Evolutionary conservation across 2,113 vertebrate genomes (phyloP).

Genomic region (Muntiacus reevesi): DNA sequence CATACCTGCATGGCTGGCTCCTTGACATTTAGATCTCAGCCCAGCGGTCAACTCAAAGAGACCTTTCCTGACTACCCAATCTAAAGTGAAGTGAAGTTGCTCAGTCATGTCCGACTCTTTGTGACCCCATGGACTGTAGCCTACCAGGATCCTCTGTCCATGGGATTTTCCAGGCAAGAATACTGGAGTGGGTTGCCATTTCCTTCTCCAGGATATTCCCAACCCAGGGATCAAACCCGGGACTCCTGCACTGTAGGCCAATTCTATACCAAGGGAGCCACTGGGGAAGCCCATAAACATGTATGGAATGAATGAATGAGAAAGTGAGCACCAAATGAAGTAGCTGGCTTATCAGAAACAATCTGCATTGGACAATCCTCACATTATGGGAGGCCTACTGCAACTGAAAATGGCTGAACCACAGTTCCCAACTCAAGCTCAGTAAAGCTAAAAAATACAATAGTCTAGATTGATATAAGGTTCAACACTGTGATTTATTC

Average conservation of each 20-base stretch:
- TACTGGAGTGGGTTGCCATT: not conserved
- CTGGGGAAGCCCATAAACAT: not conserved
- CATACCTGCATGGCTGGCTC: not conserved
- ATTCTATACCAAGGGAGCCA: not conserved
- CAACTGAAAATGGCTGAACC: not conserved
- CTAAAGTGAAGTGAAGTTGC: not conserved
- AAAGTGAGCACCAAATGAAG: not conserved
- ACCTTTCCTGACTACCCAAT: not conserved
- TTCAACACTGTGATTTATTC: not conserved
- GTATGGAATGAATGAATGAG: not conserved
- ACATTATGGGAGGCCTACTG: not conserved
- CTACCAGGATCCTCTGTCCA: not conserved
- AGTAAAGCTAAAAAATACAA: not conserved
- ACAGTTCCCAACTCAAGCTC: not conserved
- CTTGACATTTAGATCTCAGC: not conserved
- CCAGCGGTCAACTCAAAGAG: not conserved
- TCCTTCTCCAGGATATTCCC: not conserved
- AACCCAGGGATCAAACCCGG: accelerated
- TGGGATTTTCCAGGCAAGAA: not conserved
- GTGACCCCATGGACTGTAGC: not conserved
- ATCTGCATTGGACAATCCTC: not conserved
- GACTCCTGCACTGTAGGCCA: not conserved
- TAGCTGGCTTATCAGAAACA: not conserved
- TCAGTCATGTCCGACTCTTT: not conserved
- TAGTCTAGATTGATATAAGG: not conserved